Evolutionary conservation across 2,113 vertebrate species (phyloP).

Genomic region (mouse (Mus musculus)): GRCm39 chr1:167935001-167935500

Average conservation of each 20-base stretch:
- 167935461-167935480: not conserved
- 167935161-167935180: not conserved
- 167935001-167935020: not conserved
- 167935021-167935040: not conserved
- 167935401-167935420: not conserved
- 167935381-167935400: not conserved
- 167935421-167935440: not conserved
- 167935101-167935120: not conserved
- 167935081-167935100: not conserved
- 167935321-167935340: not conserved
- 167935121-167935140: not conserved
- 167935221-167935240: not conserved
- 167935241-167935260: not conserved
- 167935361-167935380: too few species aligned
- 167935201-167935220: not conserved
- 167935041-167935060: not conserved
- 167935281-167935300: not conserved
- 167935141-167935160: not conserved
- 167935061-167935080: not conserved
- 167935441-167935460: not conserved
- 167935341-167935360: not conserved
- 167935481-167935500: not conserved
- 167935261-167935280: not conserved
- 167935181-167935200: not conserved
- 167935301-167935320: not conserved